Base-by-base conservation (phyloP, 1,140 invertebrate species). In the Drosophila burlai region DNA sequence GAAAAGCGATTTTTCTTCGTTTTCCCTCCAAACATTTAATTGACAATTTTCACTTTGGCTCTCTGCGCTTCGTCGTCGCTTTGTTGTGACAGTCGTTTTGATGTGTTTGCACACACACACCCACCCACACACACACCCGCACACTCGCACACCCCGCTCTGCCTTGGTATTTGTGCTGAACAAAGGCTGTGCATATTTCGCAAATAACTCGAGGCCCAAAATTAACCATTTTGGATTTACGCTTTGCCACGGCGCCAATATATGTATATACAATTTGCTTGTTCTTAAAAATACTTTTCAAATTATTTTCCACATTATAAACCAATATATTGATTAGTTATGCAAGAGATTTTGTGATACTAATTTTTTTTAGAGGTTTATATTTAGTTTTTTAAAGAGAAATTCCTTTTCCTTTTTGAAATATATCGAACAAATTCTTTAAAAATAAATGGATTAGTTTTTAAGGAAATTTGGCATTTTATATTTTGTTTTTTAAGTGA, bases 71-170 rank as follows among this genome's bases (percentile, higher is more conserved):
- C 49, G 15, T 61, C 61, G n/a, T 61, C 74, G 74, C 79, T 87
- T 87, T 87, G 84, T 89, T 87, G 84, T 87, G 84, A 87, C 84
- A 89, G 34, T 72, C 69, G 77, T 84, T 80, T 81, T 89, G 83
- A 87, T 89, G 83, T 89, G 83, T 87, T 83, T 86, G 64, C 80
- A 77, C 49, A 83, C 66, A 65, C 68, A 61, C 67, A 29, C 26
- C 4, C 26, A 6, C 26, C 7, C 26, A 6, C 26, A 24, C 46
- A 55, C 65, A 36, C 34, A 50, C 54, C 15, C 24, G 36, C 15
- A 45, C 10, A 46, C 52, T 11, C 29, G 2, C 46, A 54, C 42
- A 46, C 34, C 40, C 42, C 8, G 15, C 1, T 4, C n/a, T 46
- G 8, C 15, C n/a, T 15, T 7, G 26, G 31, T 69, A 42, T 68